phyloP scores from a whole-genome alignment of 2,797 vertebrate species.

The Limnodromus scolopaceus region DNA sequence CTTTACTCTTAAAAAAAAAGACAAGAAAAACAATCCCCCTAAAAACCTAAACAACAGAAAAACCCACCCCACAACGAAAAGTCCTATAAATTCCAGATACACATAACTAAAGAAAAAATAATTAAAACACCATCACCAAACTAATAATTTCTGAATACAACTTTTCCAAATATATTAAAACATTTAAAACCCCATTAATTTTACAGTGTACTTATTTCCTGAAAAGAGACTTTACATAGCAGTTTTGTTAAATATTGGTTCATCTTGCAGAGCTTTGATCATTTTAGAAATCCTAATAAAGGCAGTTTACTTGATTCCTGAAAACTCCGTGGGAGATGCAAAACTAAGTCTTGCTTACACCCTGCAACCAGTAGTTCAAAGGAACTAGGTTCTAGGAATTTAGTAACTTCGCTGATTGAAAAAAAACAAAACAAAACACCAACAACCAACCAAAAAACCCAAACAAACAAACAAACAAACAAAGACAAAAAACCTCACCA shows the following conservation, averaged over 20 bases:
- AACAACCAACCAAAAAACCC: too few relatives aligned
- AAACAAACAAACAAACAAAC: too few relatives aligned
- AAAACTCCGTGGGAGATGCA: not conserved
- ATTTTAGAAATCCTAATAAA: not conserved
- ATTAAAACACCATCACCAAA: not conserved
- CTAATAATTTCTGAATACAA: not conserved
- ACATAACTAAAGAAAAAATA: not conserved
- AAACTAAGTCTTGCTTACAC: not conserved
- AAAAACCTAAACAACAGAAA: not conserved
- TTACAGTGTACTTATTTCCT: not conserved
- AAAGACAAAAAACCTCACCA: not conserved
- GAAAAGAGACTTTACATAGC: not conserved
- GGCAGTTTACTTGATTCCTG: not conserved
- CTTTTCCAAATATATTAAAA: not conserved
- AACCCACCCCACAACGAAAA: not conserved
- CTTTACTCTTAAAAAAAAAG: not conserved
- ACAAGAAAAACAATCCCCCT: not conserved
- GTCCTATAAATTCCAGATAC: not conserved
- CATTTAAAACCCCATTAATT: not conserved
- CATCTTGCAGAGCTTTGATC: not conserved
- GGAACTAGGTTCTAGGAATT: not conserved
- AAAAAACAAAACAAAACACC: not conserved
- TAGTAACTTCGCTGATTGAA: not conserved
- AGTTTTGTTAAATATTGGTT: not conserved
- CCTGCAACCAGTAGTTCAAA: not conserved